phyloP scores from a whole-genome alignment of 1,140 invertebrate species.

The Euura lappo region DNA sequence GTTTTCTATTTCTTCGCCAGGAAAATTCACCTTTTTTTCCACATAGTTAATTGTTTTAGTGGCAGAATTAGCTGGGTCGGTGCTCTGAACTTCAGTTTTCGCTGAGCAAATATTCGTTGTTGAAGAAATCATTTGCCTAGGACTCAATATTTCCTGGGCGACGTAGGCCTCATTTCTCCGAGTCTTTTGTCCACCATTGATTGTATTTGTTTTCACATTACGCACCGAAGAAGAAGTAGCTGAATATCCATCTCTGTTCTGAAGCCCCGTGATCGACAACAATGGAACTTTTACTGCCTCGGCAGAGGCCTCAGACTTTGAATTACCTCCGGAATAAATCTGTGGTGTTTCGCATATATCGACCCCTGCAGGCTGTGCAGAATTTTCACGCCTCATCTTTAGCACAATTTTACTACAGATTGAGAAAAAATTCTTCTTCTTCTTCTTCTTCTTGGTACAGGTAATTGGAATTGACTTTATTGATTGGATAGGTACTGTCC shows the following conservation, averaged over 20 bases:
- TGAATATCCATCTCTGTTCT: neutral
- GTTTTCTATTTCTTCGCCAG: neutral
- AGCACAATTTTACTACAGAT: neutral
- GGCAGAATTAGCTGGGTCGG: neutral
- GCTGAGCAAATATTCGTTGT: slow-evolving; percentile 20
- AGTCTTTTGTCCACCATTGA: slow-evolving; percentile 5
- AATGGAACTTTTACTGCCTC: neutral
- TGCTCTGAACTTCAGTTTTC: slow-evolving; percentile 5
- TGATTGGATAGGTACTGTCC: too few relatives aligned
- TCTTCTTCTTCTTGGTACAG: neutral
- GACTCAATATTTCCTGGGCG: slow-evolving; percentile 24
- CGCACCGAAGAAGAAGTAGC: neutral
- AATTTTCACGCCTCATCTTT: neutral
- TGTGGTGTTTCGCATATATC: neutral
- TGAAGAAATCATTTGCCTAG: slow-evolving; percentile 19
- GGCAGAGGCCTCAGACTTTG: neutral
- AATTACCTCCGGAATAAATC: neutral
- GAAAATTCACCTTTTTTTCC: neutral
- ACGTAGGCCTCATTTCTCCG: slow-evolving; percentile 4
- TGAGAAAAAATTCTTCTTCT: neutral
- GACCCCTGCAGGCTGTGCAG: neutral
- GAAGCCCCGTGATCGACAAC: too few relatives aligned
- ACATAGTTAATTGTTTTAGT: neutral
- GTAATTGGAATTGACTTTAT: too few relatives aligned
- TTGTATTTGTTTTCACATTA: neutral